These are phyloP conservation scores for Saccostrea glomerata DNA, from an alignment of 1,140 invertebrate species.

Conservation along the genomic window DNA sequence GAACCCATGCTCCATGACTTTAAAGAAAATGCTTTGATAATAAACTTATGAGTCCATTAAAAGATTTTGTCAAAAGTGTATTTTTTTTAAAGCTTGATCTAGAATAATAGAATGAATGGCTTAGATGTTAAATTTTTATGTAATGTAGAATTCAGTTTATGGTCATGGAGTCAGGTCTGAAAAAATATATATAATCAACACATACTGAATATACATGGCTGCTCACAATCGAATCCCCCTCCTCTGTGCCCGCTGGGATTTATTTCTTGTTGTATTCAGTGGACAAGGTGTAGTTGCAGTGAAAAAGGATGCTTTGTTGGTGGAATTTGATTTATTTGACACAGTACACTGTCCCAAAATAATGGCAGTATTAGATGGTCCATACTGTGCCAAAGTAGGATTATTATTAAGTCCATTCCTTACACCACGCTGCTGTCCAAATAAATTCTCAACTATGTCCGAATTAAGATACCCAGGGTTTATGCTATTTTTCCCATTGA, in stretches of 20 bases:
- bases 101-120: no score
- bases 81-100: no score
- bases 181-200: not conserved
- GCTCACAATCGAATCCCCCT: not conserved
- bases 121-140: no score
- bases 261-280: conserved; percentile 30
- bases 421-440: conserved; percentile 44
- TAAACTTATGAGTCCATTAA: no score
- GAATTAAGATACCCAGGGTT: conserved; percentile 46
- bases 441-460: conserved; percentile 42
- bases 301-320: conserved; percentile 43
- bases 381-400: conserved; percentile 52
- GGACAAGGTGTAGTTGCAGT: conserved; percentile 46
- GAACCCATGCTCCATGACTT: no score
- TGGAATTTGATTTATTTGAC: conserved; percentile 49
- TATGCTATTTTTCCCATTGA: conserved; percentile 37
- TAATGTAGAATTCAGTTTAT: no score
- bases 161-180: no score
- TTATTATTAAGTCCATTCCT: conserved; percentile 46
- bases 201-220: not conserved
- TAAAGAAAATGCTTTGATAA: no score
- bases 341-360: conserved; percentile 49
- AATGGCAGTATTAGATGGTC: conserved; percentile 52
- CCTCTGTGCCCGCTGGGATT: not conserved
- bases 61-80: no score